Evolutionary conservation across 2,888 invertebrate species (phyloP), one percentile per base, ranked within the genome.

Genomic region (Marronus borbonicus): DNA sequence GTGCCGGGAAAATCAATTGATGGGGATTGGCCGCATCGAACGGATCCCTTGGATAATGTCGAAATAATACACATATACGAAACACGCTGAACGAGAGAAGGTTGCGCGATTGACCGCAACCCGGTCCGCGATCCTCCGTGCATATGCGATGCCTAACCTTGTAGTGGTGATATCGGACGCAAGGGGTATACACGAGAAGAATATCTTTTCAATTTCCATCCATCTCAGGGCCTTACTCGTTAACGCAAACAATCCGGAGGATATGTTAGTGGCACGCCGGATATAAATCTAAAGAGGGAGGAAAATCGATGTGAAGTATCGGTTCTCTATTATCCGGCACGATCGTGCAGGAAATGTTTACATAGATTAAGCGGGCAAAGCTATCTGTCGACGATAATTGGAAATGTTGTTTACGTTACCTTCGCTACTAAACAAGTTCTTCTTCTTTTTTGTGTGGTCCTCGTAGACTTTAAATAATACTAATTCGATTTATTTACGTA

Each of bases 241-340:
- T 55, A 55, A 20, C 55, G 55, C 20, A 55, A 55, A 55, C 55
- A 55, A 55, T 55, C 55, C 55, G 20, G 55, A 17, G 55, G 55
- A 55, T 55, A 55, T 55, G 55, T 55, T 55, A 20, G 55, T 55
- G 52, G 52, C 52, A 52, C 52, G 52, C 52, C 52, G 52, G 52
- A 55, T 55, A 55, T 55, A 55, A 55, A 55, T 55, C 55, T 55
- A 55, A 55, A 55, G 20, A 55, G 55, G 55, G 55, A 55, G 55
- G 55, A 55, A 55, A 55, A 55, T 55, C 55, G 55, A 55, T 55
- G 55, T 55, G 7, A 1, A 20, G 20, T 55, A 55, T 55, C 17
- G 55, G 55, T 55, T 55, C 55, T 20, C 44, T 44, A 44, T 44
- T 44, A 44, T 44, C 44, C 44, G 44, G 44, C 44, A 44, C 55